Conservation (phyloP, 2,888 invertebrate species). For the Ophion ellenae region DNA sequence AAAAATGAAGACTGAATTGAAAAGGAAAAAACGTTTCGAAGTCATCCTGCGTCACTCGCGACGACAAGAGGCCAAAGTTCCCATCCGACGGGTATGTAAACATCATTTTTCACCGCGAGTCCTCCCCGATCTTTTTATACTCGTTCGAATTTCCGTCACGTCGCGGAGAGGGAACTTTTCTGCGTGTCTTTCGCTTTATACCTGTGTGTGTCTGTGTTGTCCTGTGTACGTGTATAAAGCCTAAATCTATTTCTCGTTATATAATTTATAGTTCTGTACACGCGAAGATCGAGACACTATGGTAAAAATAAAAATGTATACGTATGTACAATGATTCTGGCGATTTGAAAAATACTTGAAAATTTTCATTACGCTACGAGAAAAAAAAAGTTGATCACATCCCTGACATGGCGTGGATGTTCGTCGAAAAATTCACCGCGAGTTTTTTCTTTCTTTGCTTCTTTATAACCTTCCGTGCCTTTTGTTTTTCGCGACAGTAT, state of each 20-base stretch:
- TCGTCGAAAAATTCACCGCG: constrained; percentile 7
- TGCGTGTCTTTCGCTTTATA: constrained; percentile 15
- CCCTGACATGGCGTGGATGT: constrained; percentile 26
- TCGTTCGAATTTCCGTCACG: constrained; percentile 33
- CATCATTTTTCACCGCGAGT: constrained; percentile 3
- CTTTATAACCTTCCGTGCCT: not conserved
- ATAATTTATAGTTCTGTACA: constrained; percentile 80
- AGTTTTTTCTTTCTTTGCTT: not conserved
- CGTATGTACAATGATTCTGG: constrained; percentile 72
- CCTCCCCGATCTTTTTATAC: constrained; percentile 32
- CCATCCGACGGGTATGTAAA: constrained; percentile 7
- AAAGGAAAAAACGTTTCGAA: constrained; percentile 4
- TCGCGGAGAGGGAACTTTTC: constrained; percentile 13
- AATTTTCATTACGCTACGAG: constrained; percentile 33
- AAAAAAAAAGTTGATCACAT: not conserved
- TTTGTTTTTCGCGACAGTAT: not conserved
- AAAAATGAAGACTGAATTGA: constrained; percentile 22
- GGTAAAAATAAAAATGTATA: constrained; percentile 73
- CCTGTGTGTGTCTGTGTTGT: constrained; percentile 1
- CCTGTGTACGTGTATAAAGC: constrained; percentile 64
- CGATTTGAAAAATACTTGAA: constrained; percentile 75
- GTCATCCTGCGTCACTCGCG: constrained; percentile 29
- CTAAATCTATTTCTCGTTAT: constrained; percentile 61
- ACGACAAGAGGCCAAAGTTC: constrained; percentile 51
- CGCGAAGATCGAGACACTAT: constrained; percentile 70